A percentile compares a stretch with the other conserved stretches of the same genome.
phyloP scores from a whole-genome alignment of 2,113 vertebrate species.

The Caranx melampygus region DNA sequence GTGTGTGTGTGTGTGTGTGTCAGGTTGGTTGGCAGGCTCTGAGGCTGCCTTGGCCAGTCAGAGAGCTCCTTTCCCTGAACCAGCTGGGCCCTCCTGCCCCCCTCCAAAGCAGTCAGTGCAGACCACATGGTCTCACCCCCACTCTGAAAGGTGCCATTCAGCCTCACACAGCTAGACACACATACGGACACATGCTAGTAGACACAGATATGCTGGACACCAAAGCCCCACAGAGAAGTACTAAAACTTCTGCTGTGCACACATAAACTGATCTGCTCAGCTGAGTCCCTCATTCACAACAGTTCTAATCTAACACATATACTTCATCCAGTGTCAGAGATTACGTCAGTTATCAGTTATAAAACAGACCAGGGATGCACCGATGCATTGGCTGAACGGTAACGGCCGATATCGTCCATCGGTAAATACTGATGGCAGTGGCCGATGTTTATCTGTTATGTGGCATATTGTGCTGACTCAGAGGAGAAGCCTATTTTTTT shows the following conservation, averaged over 20 bases:
- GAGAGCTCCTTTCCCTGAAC: slow-evolving; percentile 77
- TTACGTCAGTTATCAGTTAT: background rate
- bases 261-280: slow-evolving; percentile 37
- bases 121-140: slow-evolving; percentile 78
- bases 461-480: too few species aligned
- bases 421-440: too few species aligned
- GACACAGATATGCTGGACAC: slow-evolving; percentile 14
- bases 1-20: slow-evolving; percentile 42
- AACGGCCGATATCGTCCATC: too few species aligned
- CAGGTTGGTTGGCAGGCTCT: slow-evolving; percentile 73
- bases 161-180: slow-evolving; percentile 54
- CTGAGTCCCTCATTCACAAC: slow-evolving; percentile 13
- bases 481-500: too few species aligned
- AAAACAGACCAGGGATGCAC: background rate
- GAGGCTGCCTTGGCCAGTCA: slow-evolving; percentile 75
- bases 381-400: too few species aligned
- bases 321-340: background rate
- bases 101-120: slow-evolving; percentile 71
- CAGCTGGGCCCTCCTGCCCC: slow-evolving; percentile 82
- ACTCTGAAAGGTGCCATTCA: slow-evolving; percentile 73
- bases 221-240: slow-evolving; percentile 11
- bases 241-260: slow-evolving; percentile 48
- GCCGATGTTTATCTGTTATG: too few species aligned
- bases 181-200: slow-evolving; percentile 9
- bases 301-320: background rate